A percentile compares a stretch with the other conserved stretches of the same genome.
These are phyloP conservation scores for Caloenas nicobarica DNA, from an alignment of 2,113 vertebrate genomes.

Conservation along the genomic window DNA sequence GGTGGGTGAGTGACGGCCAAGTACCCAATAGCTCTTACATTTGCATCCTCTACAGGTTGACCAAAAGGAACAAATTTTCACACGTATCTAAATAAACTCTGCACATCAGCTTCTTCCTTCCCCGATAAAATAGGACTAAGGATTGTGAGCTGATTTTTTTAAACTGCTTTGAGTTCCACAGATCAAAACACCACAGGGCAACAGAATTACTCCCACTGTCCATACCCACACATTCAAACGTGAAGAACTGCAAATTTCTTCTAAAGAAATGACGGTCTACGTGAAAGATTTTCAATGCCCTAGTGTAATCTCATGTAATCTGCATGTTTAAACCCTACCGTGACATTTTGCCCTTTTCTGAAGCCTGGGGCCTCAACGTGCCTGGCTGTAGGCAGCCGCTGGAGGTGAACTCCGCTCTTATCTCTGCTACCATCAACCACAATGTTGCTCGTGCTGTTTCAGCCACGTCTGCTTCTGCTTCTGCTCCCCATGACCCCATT, in stretches of 20 bases:
- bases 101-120: neutral
- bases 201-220: neutral
- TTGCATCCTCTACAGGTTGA: no score
- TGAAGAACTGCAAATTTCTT: neutral
- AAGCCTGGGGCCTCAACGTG: neutral
- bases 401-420: neutral
- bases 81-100: neutral
- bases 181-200: neutral
- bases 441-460: accelerated
- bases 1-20: no score
- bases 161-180: neutral
- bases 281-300: neutral
- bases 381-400: neutral
- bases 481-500: neutral
- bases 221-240: no score
- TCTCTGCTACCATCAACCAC: neutral
- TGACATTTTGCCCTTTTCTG: neutral
- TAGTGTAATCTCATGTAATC: neutral
- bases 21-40: no score
- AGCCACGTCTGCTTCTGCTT: neutral
- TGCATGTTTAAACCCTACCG: neutral
- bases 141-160: neutral
- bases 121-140: neutral
- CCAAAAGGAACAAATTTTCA: neutral
- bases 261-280: neutral